phyloP scores from a whole-genome alignment of 2,888 invertebrate species.

The Melieria omissa region DNA sequence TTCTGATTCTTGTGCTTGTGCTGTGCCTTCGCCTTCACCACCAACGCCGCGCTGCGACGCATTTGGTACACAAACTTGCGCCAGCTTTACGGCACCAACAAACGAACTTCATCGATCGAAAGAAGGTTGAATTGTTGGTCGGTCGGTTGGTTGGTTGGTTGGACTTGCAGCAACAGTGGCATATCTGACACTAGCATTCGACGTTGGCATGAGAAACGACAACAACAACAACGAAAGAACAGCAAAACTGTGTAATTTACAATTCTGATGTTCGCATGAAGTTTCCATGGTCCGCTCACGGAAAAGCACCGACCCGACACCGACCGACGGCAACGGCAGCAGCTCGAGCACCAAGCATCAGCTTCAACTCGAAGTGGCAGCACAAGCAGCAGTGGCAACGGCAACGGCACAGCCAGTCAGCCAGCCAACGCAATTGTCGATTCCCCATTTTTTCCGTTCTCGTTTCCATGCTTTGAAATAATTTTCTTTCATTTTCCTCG shows the following conservation, averaged over 20 bases:
- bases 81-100: conserved; percentile 40
- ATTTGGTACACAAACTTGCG: conserved; percentile 23
- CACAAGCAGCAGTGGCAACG: conserved; percentile 5
- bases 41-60: neutral
- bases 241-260: conserved; percentile 37
- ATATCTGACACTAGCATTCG: conserved; percentile 32
- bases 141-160: conserved; percentile 38
- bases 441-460: conserved; percentile 33
- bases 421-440: conserved; percentile 3
- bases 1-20: neutral
- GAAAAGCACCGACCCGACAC: conserved; percentile 30
- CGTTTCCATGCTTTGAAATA: conserved; percentile 38
- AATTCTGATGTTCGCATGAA: conserved; percentile 39
- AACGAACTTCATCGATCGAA: conserved; percentile 46
- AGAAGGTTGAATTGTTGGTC: conserved; percentile 33
- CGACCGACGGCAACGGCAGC: conserved; percentile 14
- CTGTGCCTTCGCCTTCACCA: neutral
- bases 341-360: neutral
- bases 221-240: conserved; percentile 35
- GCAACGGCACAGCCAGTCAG: conserved; percentile 4
- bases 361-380: neutral
- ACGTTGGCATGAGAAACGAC: conserved; percentile 22
- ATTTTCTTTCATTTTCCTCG: conserved; percentile 37
- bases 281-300: conserved; percentile 30
- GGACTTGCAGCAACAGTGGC: conserved; percentile 37